Evolutionary conservation across 2,888 invertebrate genomes (phyloP).

Genomic region (Strigamia transsilvanica): DNA sequence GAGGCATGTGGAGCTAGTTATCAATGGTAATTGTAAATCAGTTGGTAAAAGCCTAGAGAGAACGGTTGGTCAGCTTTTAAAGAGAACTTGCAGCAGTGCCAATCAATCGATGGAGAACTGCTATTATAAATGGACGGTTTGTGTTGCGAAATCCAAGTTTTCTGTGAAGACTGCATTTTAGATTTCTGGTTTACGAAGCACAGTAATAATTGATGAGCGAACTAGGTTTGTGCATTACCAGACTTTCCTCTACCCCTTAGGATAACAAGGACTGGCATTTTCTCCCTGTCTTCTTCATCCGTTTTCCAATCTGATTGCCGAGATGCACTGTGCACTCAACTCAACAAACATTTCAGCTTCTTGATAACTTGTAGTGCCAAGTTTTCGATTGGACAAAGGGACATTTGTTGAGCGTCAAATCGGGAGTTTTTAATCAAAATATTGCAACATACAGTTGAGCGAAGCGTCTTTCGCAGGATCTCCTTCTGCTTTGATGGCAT

Average conservation of each 20-base stretch:
- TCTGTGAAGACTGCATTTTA: background rate
- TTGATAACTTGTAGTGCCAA: conserved; percentile 33
- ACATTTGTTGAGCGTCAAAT: conserved; percentile 5
- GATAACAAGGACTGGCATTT: conserved; percentile 20
- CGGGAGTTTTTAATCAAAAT: conserved; percentile 36
- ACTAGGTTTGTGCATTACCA: conserved; percentile 38
- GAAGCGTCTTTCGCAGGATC: conserved; percentile 16
- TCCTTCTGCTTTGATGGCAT: conserved; percentile 8
- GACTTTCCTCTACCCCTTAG: background rate
- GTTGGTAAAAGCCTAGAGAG: background rate
- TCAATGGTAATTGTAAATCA: conserved; percentile 44
- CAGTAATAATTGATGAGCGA: conserved; percentile 25
- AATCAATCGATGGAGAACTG: background rate
- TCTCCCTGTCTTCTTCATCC: background rate
- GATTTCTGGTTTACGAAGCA: background rate
- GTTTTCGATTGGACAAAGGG: conserved; percentile 44
- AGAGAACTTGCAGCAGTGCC: background rate
- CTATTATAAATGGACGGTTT: background rate
- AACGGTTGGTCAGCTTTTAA: background rate
- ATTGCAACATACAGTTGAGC: conserved; percentile 31
- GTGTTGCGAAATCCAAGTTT: background rate
- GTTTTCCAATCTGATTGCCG: conserved; percentile 34
- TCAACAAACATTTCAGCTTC: conserved; percentile 17
- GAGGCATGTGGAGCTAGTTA: conserved; percentile 2
- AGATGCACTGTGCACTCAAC: conserved; percentile 32